Percentiles rank a stretch among this genome's conserved stretches.
phyloP scores from a whole-genome alignment of 35 echinoderm and acorn worm species.

The Heliocidaris tuberculata region DNA sequence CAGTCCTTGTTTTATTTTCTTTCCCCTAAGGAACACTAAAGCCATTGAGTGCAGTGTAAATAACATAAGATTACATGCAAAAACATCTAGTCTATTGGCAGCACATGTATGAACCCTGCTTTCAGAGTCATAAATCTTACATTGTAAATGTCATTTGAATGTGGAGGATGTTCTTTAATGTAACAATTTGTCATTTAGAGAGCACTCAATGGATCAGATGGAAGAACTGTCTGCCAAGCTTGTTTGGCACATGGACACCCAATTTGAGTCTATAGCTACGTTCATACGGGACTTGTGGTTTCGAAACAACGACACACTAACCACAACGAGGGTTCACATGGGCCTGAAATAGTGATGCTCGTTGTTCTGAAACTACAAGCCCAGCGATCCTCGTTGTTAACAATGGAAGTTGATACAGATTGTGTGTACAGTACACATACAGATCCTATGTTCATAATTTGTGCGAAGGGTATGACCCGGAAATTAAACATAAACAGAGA shows the following conservation, averaged over 20 bases:
- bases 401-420: too few species aligned
- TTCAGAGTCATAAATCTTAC: background rate
- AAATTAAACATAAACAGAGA: too few species aligned
- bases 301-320: too few species aligned
- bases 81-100: background rate
- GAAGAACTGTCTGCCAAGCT: background rate
- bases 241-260: background rate
- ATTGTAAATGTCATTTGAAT: background rate
- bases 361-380: too few species aligned
- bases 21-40: background rate
- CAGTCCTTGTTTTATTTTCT: background rate
- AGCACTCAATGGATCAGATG: background rate
- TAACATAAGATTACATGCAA: background rate
- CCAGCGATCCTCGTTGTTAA: too few species aligned
- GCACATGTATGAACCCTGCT: background rate
- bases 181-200: background rate
- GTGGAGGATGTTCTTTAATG: background rate
- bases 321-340: too few species aligned
- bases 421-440: too few species aligned
- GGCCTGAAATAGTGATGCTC: too few species aligned
- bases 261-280: background rate
- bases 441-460: too few species aligned
- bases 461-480: too few species aligned
- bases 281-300: too few species aligned
- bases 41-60: background rate